Evolutionary conservation across 1,140 invertebrate species (phyloP).

Genomic region (Zaprionus capensis): DNA sequence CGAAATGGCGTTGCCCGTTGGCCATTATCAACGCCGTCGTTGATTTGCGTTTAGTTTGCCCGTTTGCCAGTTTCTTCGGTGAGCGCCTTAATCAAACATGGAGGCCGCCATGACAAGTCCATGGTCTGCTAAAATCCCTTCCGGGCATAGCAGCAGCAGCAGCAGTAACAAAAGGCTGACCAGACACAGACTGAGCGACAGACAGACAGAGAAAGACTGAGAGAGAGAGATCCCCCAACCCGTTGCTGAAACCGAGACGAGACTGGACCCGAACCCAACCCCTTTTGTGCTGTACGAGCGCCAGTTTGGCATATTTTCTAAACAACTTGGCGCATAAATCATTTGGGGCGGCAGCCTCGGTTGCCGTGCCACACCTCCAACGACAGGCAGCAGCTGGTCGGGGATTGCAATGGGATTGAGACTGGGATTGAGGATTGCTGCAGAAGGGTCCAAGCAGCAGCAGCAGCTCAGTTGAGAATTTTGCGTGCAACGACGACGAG

Average conservation of each 20-base stretch:
- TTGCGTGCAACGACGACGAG: conserved; percentile 69
- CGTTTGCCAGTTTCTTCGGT: conserved; percentile 33
- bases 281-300: conserved; percentile 11
- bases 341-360: conserved; percentile 51
- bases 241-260: neutral
- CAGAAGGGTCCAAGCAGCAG: conserved; percentile 17
- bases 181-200: conserved; percentile 12
- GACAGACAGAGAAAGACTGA: neutral
- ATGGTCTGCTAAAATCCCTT: conserved; percentile 65
- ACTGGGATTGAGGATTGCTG: neutral
- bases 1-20: conserved; percentile 45
- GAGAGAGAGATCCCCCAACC: too few species aligned
- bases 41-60: conserved; percentile 73
- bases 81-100: conserved; percentile 77
- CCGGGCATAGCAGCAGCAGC: conserved; percentile 55
- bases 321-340: conserved; percentile 80
- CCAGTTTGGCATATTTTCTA: conserved; percentile 76
- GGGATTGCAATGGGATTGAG: neutral
- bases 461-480: conserved; percentile 32
- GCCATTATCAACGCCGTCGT: conserved; percentile 78
- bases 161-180: conserved; percentile 4
- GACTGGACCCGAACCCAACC: conserved; percentile 4
- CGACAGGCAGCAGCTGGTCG: conserved; percentile 67
- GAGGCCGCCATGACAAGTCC: conserved; percentile 52
- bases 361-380: conserved; percentile 57